phyloP scores from a whole-genome alignment of 30 jellyfish, hydroid and myxozoan species.

The Nemopilema nomurai region DNA sequence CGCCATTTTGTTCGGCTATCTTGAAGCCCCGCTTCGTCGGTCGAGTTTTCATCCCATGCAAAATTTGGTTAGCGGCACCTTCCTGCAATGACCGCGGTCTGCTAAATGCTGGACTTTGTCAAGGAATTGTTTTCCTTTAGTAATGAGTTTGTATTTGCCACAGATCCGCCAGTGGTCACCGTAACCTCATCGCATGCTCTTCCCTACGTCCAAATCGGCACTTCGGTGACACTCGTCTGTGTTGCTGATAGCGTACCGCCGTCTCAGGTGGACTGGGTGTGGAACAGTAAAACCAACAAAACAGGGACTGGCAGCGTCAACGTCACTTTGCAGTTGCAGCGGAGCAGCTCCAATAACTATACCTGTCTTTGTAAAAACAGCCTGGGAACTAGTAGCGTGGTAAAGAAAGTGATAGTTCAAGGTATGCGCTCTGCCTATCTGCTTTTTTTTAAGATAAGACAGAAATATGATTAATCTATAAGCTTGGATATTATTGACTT shows the following conservation, averaged over 20 bases:
- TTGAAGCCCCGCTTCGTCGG: no score
- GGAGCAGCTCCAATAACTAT: neutral
- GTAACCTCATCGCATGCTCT: constrained; percentile 17
- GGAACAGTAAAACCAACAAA: neutral
- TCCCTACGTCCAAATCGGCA: constrained; percentile 1
- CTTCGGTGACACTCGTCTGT: neutral
- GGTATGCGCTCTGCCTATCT: no score
- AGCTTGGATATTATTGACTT: no score
- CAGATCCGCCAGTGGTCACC: constrained; percentile 28
- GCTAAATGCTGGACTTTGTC: no score
- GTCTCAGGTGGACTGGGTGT: constrained; percentile 5
- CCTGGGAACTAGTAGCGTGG: constrained; percentile 3
- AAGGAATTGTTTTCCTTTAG: no score
- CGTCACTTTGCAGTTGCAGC: constrained; percentile 1
- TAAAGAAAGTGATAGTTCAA: constrained; percentile 25
- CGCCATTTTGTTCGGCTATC: no score
- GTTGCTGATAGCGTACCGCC: constrained; percentile 14
- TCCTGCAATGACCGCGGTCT: no score
- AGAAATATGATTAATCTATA: no score
- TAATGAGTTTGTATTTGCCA: no score
- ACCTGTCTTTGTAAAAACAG: constrained; percentile 15
- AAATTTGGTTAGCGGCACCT: no score
- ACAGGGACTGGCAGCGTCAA: neutral
- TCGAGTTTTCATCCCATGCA: no score
- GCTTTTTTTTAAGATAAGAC: no score